These are phyloP conservation scores for Cephus pygmeus DNA, from an alignment of 2,888 invertebrate species.

Conservation along the genomic window DNA sequence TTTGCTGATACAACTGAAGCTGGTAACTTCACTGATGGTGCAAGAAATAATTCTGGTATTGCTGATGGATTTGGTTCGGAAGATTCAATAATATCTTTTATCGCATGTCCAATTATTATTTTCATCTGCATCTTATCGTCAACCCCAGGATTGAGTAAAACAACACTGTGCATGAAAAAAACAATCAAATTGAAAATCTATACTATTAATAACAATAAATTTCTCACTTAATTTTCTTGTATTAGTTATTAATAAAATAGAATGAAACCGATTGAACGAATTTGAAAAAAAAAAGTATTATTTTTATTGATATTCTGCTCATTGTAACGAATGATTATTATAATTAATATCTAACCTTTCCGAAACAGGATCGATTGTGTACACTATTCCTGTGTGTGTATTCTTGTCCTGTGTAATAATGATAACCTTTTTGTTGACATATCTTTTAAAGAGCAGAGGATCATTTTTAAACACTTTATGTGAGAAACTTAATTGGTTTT, in stretches of 20 bases:
- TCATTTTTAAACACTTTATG: slow-evolving; percentile 57
- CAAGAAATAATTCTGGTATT: slow-evolving; percentile 51
- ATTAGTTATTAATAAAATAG: background rate
- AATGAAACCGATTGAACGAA: slow-evolving; percentile 5
- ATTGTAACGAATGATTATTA: background rate
- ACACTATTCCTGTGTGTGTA: slow-evolving; percentile 51
- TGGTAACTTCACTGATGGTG: slow-evolving; percentile 25
- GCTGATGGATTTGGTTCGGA: slow-evolving; percentile 26
- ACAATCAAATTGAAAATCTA: slow-evolving; percentile 11
- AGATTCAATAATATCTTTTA: slow-evolving; percentile 48
- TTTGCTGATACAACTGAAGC: slow-evolving; percentile 31
- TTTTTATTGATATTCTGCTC: background rate
- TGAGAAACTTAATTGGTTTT: background rate
- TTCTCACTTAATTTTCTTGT: background rate
- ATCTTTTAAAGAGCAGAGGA: slow-evolving; percentile 54
- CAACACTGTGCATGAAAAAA: slow-evolving; percentile 45
- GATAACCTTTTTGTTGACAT: slow-evolving; percentile 51
- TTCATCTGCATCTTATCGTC: slow-evolving; percentile 38
- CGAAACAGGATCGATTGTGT: slow-evolving; percentile 62
- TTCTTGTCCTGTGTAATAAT: slow-evolving; percentile 46
- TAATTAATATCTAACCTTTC: slow-evolving; percentile 53
- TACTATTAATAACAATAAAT: background rate
- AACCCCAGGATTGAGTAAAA: slow-evolving; percentile 45
- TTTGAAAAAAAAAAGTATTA: background rate
- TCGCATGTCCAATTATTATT: slow-evolving; percentile 53